A percentile compares a stretch with the other conserved stretches of the same genome.
Conservation (phyloP, 1,140 invertebrate species). For the Pseudachorutes palmiensis region DNA sequence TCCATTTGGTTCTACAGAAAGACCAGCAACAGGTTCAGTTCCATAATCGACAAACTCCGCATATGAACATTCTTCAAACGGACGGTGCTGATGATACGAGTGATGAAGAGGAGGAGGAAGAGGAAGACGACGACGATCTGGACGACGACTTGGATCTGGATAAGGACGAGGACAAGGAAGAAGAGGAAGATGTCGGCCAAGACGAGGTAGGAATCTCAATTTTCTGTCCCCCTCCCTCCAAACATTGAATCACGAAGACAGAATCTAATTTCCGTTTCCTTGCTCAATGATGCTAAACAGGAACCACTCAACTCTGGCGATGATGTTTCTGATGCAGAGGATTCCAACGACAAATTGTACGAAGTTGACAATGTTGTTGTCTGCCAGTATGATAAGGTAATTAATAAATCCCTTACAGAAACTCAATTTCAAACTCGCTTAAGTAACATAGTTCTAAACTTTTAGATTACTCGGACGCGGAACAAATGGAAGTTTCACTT, state of each 20-base stretch:
- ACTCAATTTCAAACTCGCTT: neutral
- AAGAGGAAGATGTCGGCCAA: conserved; percentile 59
- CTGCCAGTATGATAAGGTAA: conserved; percentile 97
- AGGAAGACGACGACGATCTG: conserved; percentile 66
- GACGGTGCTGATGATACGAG: conserved; percentile 73
- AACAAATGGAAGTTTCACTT: conserved; percentile 99
- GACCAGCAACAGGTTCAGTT: conserved; percentile 38
- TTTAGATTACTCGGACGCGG: conserved; percentile 84
- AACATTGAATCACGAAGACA: too few relatives aligned
- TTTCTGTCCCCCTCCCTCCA: neutral
- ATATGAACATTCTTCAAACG: conserved; percentile 45
- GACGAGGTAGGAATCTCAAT: conserved; percentile 46
- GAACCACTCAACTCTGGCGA: conserved; percentile 93
- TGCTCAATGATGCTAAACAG: conserved; percentile 42
- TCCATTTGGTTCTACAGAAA: conserved; percentile 64
- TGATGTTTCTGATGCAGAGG: conserved; percentile 88
- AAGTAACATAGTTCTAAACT: conserved; percentile 44
- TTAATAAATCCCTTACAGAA: conserved; percentile 3
- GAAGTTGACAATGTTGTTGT: conserved; percentile 98
- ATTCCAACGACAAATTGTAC: conserved; percentile 79
- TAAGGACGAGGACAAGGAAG: conserved; percentile 53
- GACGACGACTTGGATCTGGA: conserved; percentile 64
- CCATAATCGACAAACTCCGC: conserved; percentile 26
- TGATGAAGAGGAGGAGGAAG: conserved; percentile 57
- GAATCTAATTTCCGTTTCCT: too few relatives aligned